Evolutionary conservation across 2,113 vertebrate species (phyloP), one percentile per base, ranked within the genome.

Genomic region (Microcebus jonahi): DNA sequence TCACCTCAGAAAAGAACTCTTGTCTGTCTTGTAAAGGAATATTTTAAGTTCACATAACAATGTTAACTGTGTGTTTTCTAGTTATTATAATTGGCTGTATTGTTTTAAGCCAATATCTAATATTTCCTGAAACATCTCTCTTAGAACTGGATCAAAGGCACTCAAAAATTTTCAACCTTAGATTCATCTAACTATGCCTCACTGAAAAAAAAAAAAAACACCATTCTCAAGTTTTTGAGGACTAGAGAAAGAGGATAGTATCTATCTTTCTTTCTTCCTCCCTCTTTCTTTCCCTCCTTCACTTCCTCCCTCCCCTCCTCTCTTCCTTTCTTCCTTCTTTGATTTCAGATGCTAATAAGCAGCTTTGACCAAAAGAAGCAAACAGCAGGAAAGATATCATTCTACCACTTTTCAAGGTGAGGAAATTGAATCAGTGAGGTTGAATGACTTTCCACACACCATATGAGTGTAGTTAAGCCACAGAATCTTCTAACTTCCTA

Each of bases 81-180:
- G 55, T n/a, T 87, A 59, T 8, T 53, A 5, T 81, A 59, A 91
- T 85, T 68, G 73, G 14, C 8, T 93, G 10, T 67, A 59, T 82
- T 68, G 29, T 83, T 50, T 83, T 71, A 87, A 95, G 53, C 65
- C 80, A 84, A 25, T 73, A 59, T 89, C 90, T 95, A 90, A 15
- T 77, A 93, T 87, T 96, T 93, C 83, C 90, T 88, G 63, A 95
- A 95, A 31, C 82, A 68, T 73, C 55, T 90, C 59, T 59, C 50
- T 75, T 65, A 84, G 88, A 94, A 88, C 8, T 90, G 23, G 68
- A 80, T 80, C 42, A 53, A n/a, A 97, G 83, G 73, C 90, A 90
- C 94, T 90, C 91, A 91, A 63, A 77, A 68, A 4, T 15, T 90
- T 95, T 86, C 73, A 92, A 89, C 61, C 91, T 97, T 85, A 90